These are phyloP conservation scores for Ceratotherium simum DNA, from an alignment of 2,113 vertebrate species.

Conservation along the genomic window DNA sequence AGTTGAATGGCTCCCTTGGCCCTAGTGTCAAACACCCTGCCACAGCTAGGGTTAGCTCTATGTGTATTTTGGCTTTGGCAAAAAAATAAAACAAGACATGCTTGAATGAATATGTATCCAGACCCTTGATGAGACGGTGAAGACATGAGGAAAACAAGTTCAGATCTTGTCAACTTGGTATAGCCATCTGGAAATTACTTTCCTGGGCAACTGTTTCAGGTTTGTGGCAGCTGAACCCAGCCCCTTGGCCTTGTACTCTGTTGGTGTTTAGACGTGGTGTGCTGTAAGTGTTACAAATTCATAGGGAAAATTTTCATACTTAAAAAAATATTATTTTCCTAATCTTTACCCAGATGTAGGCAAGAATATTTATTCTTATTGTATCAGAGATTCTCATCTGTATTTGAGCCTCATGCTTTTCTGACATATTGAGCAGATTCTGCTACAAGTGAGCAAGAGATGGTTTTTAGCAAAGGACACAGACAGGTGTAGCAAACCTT, in stretches of 20 bases:
- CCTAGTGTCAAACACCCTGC: background rate
- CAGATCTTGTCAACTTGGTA: background rate
- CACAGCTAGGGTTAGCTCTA: background rate
- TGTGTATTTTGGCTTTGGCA: background rate
- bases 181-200: background rate
- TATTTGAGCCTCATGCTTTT: background rate
- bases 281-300: background rate
- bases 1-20: background rate
- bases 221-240: background rate
- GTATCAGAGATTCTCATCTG: background rate
- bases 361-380: background rate
- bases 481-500: background rate
- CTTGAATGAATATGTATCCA: background rate
- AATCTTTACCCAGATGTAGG: background rate
- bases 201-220: background rate
- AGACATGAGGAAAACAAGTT: background rate
- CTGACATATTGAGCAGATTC: background rate
- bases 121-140: background rate
- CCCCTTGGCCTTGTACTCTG: background rate
- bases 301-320: background rate
- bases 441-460: background rate
- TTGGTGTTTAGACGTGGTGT: background rate
- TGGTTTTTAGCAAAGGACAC: background rate
- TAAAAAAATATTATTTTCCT: background rate
- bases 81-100: background rate